These are phyloP conservation scores for Chorisops tibialis DNA, from an alignment of 2,888 invertebrate species.

Conservation along the genomic window DNA sequence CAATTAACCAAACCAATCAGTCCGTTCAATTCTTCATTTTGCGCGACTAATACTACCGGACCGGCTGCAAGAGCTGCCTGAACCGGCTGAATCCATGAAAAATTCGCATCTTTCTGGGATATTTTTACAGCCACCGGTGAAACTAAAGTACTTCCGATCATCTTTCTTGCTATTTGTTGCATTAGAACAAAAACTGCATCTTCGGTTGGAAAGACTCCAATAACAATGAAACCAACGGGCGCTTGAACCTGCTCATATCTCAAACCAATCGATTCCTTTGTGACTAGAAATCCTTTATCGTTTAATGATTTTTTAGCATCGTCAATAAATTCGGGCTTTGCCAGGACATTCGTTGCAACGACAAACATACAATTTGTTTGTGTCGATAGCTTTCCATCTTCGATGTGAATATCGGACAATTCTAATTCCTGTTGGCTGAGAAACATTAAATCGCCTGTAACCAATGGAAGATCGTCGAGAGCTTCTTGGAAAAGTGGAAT, in stretches of 20 bases:
- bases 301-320: conserved; percentile 54
- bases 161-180: conserved; percentile 39
- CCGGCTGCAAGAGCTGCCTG: conserved; percentile 42
- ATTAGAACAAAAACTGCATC: conserved; percentile 44
- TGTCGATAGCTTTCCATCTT: conserved; percentile 58
- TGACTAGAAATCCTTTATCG: conserved; percentile 61
- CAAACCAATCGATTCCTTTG: conserved; percentile 57
- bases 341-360: conserved; percentile 39
- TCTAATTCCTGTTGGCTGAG: conserved; percentile 45
- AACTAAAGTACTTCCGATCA: conserved; percentile 31
- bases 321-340: conserved; percentile 46
- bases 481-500: conserved; percentile 58
- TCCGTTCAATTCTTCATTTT: conserved; percentile 70
- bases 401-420: conserved; percentile 58
- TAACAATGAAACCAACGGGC: conserved; percentile 41
- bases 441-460: conserved; percentile 64
- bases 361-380: conserved; percentile 46
- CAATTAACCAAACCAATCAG: conserved; percentile 87
- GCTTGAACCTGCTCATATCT: conserved; percentile 47
- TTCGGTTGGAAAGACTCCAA: conserved; percentile 43
- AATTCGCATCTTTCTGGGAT: conserved; percentile 40
- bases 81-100: conserved; percentile 45
- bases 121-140: conserved; percentile 41
- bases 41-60: conserved; percentile 61
- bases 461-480: conserved; percentile 65